Evolutionary conservation across 2,113 vertebrate species (phyloP).

Genomic region (Taurulus bubalis): DNA sequence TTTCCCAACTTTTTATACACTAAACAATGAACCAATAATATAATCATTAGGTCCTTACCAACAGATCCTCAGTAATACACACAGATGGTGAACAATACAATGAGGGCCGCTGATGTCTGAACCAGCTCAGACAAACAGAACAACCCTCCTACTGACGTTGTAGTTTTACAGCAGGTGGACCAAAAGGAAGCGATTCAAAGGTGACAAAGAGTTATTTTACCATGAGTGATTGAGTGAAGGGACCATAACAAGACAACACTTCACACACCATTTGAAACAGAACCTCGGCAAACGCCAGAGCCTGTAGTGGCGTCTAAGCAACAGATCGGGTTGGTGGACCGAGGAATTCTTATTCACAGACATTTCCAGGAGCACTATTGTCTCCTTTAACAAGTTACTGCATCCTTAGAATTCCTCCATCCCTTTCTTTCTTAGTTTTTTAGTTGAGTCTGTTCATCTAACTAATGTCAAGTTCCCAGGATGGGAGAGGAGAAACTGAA

Average conservation of each 20-base stretch:
- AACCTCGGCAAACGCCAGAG: background rate
- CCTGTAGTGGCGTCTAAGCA: conserved; percentile 33
- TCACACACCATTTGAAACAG: conserved; percentile 34
- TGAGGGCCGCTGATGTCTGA: background rate
- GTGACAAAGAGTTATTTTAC: conserved; percentile 55
- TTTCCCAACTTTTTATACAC: background rate
- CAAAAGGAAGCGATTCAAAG: conserved; percentile 32
- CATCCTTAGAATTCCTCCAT: background rate
- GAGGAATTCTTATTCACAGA: conserved; percentile 39
- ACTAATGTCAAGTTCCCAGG: background rate
- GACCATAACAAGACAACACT: conserved; percentile 34
- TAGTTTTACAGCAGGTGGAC: conserved; percentile 39
- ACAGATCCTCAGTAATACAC: background rate
- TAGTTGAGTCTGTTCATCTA: conserved; percentile 7
- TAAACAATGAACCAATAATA: background rate
- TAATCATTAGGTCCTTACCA: background rate
- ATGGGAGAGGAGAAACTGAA: conserved; percentile 25
- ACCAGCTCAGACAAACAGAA: conserved; percentile 6
- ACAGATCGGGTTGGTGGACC: conserved; percentile 27
- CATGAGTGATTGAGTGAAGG: conserved; percentile 17
- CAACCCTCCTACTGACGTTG: conserved; percentile 11
- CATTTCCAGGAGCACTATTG: conserved; percentile 30
- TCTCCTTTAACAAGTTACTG: conserved; percentile 27
- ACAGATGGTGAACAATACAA: background rate
- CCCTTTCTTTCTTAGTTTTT: conserved; percentile 19